Percentiles rank a stretch among this genome's conserved stretches.
phyloP scores from a whole-genome alignment of 2,113 vertebrate species.

The Burhinus bistriatus region DNA sequence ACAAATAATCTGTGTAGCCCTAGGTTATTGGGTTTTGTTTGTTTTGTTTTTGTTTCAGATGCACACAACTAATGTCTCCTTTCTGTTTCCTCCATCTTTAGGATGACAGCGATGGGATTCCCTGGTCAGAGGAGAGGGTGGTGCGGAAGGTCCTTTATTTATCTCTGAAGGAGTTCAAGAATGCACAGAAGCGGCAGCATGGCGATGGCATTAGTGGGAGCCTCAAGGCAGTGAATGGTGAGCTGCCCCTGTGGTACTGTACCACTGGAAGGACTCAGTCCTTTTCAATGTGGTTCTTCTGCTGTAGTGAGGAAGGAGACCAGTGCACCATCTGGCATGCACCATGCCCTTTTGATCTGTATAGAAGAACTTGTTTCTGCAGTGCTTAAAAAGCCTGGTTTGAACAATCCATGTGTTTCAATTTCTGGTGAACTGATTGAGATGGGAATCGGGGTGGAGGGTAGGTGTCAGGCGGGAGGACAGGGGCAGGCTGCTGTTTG shows the following conservation, averaged over 20 bases:
- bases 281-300: neutral
- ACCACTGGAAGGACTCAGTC: neutral
- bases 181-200: constrained; percentile 93
- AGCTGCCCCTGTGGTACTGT: constrained; percentile 29
- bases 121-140: constrained; percentile 99
- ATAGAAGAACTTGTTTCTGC: neutral
- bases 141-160: constrained; percentile 98
- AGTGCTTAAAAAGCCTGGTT: neutral
- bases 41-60: neutral
- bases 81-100: constrained; percentile 51
- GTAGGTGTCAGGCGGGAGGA: neutral
- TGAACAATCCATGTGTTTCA: neutral
- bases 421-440: neutral
- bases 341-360: neutral
- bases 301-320: neutral
- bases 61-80: neutral
- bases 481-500: neutral
- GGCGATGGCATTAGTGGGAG: constrained; percentile 83
- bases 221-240: constrained; percentile 87
- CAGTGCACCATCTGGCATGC: neutral
- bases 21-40: neutral
- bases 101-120: constrained; percentile 99
- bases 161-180: constrained; percentile 99
- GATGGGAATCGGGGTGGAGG: neutral
- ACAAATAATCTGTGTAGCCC: neutral